Percentiles rank a stretch among this genome's conserved stretches.
phyloP scores from a whole-genome alignment of 2,888 invertebrate species.

The Pandemis cinnamomeana region DNA sequence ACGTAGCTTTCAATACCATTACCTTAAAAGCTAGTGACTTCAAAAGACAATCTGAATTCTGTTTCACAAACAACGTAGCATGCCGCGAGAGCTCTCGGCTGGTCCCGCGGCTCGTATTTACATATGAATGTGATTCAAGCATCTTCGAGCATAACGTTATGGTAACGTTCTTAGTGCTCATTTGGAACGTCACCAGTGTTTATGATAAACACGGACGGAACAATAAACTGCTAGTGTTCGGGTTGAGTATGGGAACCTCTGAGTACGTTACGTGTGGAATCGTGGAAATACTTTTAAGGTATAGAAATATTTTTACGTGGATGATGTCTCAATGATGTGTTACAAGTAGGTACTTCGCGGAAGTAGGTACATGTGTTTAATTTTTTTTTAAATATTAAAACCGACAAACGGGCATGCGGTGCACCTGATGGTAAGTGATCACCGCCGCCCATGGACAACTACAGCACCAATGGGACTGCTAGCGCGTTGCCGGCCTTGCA shows the following conservation, averaged over 20 bases:
- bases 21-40: conserved; percentile 36
- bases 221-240: conserved; percentile 49
- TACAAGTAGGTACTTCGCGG: too few relatives aligned
- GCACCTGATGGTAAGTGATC: too few relatives aligned
- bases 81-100: conserved; percentile 42
- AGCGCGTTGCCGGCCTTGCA: too few relatives aligned
- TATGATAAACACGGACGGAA: conserved; percentile 57
- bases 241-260: neutral
- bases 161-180: conserved; percentile 55
- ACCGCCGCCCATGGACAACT: too few relatives aligned
- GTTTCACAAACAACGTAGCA: conserved; percentile 42
- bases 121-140: conserved; percentile 61
- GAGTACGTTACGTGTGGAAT: neutral
- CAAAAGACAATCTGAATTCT: conserved; percentile 39
- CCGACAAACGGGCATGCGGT: too few relatives aligned
- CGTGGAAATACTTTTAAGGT: conserved; percentile 10
- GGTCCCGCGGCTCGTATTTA: conserved; percentile 52
- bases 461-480: too few relatives aligned
- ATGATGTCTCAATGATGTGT: neutral
- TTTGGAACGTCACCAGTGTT: conserved; percentile 56
- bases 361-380: too few relatives aligned
- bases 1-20: conserved; percentile 34
- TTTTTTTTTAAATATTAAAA: too few relatives aligned
- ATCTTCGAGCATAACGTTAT: conserved; percentile 49
- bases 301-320: neutral